These are phyloP conservation scores for Phyllotis vaccarum DNA, from an alignment of 2,797 vertebrate species.

Conservation along the genomic window DNA sequence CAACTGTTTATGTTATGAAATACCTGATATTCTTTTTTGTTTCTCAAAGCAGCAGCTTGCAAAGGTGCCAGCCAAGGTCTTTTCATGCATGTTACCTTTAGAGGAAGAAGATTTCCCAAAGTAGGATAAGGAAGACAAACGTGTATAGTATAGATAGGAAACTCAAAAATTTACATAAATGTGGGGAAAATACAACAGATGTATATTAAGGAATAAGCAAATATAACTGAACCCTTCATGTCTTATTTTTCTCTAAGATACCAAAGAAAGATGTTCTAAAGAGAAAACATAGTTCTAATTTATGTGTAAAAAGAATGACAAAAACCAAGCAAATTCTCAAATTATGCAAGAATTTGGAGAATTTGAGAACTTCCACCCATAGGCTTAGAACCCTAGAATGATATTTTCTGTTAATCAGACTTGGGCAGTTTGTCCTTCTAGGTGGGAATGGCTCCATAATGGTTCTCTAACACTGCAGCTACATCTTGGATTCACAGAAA, in stretches of 20 bases:
- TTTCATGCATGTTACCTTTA: background rate
- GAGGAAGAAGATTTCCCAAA: background rate
- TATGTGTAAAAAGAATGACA: background rate
- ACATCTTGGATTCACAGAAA: background rate
- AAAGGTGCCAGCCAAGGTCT: background rate
- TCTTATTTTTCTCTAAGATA: background rate
- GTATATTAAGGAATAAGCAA: background rate
- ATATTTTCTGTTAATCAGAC: background rate
- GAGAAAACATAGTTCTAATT: conserved; percentile 34
- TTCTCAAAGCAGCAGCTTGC: background rate
- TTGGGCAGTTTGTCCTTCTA: background rate
- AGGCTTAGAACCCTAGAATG: background rate
- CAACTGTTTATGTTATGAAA: conserved; percentile 17
- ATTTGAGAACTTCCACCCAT: background rate
- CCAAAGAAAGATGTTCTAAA: background rate
- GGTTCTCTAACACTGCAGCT: background rate
- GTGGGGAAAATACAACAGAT: conserved; percentile 11
- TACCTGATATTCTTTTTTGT: background rate
- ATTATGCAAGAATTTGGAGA: background rate
- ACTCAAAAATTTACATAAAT: background rate
- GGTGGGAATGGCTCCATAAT: background rate
- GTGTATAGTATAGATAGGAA: background rate
- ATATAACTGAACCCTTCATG: background rate
- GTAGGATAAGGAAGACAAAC: background rate
- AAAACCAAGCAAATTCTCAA: background rate